Evolutionary conservation across 2,797 vertebrate genomes (phyloP), one percentile per base, ranked within the genome.

Genomic region (Arrhamphus sclerolepis): DNA sequence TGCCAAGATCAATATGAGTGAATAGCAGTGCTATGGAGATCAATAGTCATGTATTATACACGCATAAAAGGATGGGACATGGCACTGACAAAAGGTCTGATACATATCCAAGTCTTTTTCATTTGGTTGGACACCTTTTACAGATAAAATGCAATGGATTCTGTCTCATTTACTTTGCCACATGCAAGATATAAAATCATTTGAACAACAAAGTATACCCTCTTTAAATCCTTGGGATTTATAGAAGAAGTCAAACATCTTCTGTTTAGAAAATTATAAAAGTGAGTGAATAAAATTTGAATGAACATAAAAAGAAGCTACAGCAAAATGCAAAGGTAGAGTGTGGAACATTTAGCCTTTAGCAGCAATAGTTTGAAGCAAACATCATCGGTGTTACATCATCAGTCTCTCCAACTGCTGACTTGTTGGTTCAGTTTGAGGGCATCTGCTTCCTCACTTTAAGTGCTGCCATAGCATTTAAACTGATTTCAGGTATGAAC

Each of bases 21-120:
- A 96, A 95, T 92, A 93, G 86, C 89, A 86, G 92, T 92, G 92
- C 92, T 94, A 92, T 93, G 91, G 87, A 67, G 93, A 96, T 97
- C 93, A 88, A 97, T 96, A 89, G 89, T 84, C 85, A 87, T 94
- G 92, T 92, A 94, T 94, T 94, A 91, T 90, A 85, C 90, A 91
- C 78, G 74, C 72, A 66, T 79, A 76, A 75, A 77, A 82, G 81
- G 85, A 89, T 84, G 79, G 69, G 81, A 88, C 85, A 87, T 82
- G 88, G 85, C 21, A 62, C 70, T 82, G 83, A 87, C 82, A 84
- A 75, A 83, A 77, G 58, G 49, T 75, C 75, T 60, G 64, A 81
- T 75, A 76, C 65, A 56, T 56, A 75, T 59, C 77, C 46, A 54
- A 72, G 77, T 64, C 73, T 50, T 76, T 61, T 78, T 78, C 72